Base-by-base conservation (phyloP, 2,797 vertebrate species). In the Chelidonichthys spinosus region DNA sequence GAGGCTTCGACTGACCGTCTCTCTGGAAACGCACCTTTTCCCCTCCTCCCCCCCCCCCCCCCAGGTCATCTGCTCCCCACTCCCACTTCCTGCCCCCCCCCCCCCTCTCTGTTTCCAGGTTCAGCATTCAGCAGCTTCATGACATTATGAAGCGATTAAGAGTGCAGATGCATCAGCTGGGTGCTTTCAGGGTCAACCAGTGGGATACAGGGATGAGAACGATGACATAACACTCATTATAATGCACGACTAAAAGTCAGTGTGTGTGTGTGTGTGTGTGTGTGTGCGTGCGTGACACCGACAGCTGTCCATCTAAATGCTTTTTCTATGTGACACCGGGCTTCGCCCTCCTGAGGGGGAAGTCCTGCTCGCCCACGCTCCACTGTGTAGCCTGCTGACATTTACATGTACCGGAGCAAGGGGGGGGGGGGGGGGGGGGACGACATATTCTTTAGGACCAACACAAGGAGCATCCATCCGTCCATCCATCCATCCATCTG, bases 201-300 rank as follows among this genome's bases (percentile, higher is more conserved):
- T 62, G 36, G 73, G 61, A 74, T 69, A 42, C 14, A 8, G 61
- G 81, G 86, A 90, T 90, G 71, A 91, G 56, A 84, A 77, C 2
- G 64, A 86, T 92, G 90, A 91, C 83, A 82, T 92, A 89, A 92
- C 82, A 66, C 50, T 69, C 59, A 72, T 78, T 63, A 84, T 89
- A 90, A 90, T 86, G 72, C 75, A 76, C 66, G 50, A 62, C n/a
- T 63, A 76, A 79, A 79, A 77, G 78, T 76, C 44, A 63, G 64
- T 58, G 60, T 80, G 92, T 90, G 77, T 85, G 64, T 37, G n/a
- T 42, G 50, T 25, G 25, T 25, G 25, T 25, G 25, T 25, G 25
- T 25, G 25, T 25, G 25, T 25, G 25, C 2, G 25, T 25, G 25
- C 25, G 25, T 25, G 50, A 53, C 66, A 60, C 13, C 6, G 1